These are phyloP conservation scores for Pseudomyrmex dendroicus DNA, from an alignment of 1,140 invertebrate species.

Conservation along the genomic window DNA sequence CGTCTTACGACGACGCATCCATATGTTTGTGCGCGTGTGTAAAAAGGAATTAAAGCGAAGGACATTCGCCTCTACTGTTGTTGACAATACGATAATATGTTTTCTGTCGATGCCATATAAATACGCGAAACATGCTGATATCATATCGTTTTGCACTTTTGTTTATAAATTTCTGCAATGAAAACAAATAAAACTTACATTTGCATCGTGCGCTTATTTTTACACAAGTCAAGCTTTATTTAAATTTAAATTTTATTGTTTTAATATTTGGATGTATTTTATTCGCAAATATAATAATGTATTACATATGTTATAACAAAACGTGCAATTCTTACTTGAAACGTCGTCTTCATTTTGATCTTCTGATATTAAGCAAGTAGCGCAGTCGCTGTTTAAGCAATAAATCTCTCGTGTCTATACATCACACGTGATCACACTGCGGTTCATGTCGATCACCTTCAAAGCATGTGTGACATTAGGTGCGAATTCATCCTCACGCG, in stretches of 20 bases:
- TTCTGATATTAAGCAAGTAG: neutral
- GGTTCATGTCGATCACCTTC: conserved; percentile 54
- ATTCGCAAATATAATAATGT: no score
- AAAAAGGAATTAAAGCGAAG: conserved; percentile 41
- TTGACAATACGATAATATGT: neutral
- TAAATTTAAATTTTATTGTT: no score
- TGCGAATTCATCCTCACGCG: conserved; percentile 1
- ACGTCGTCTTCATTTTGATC: conserved; percentile 61
- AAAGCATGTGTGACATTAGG: neutral
- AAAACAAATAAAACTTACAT: no score
- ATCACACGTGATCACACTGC: conserved; percentile 36
- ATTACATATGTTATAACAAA: no score
- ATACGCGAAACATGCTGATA: no score
- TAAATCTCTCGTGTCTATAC: neutral
- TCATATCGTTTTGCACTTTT: no score
- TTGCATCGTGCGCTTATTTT: no score
- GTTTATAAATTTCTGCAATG: no score
- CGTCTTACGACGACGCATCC: conserved; percentile 68
- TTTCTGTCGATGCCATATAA: neutral
- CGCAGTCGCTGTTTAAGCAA: neutral
- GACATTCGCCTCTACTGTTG: conserved; percentile 30
- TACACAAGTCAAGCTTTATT: no score
- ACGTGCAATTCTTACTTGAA: conserved; percentile 63
- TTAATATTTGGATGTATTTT: no score
- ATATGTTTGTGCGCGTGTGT: neutral